Evolutionary conservation across 2,888 invertebrate genomes (phyloP), one percentile per base, ranked within the genome.

Genomic region (Eilema depressum): DNA sequence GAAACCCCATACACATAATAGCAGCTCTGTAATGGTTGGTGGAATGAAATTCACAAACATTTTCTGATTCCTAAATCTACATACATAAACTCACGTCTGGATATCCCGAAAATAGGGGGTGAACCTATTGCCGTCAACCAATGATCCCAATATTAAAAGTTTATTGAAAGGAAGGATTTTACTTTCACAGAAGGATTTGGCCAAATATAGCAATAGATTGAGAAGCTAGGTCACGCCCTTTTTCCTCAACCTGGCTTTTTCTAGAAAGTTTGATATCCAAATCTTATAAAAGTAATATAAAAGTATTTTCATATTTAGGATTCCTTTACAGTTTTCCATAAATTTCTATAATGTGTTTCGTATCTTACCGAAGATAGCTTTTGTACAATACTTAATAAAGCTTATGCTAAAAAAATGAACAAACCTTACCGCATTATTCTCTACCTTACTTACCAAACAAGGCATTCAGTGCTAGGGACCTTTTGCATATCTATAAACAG

Each of bases 381-480:
- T 70, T 71, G 28, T 17, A 20, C 23, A 62, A 75, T 75, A 69
- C 79, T 76, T 66, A 75, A 73, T 69, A 71, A 70, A 83, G 77
- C 82, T 87, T 86, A 87, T 77, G 71, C 81, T 82, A 74, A 81
- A 70, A 47, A 69, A 68, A 71, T 73, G 12, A 37, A 41, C 41
- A 41, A 71, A 71, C 70, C 79, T 74, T 80, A 85, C 83, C 86
- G 70, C 66, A 74, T 73, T 74, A 77, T 77, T 78, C 74, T 82
- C 74, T 85, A 86, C 79, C 82, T 81, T 83, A 89, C 88, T 90
- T 85, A 90, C 90, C 90, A 84, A 87, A 83, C 73, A 77, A 83
- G 80, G 85, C 85, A 84, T 85, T 84, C 80, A 83, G 85, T 86
- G 85, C 86, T 85, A 85, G 79, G 76, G 82, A 86, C 86, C 83